Evolutionary conservation across 64 coral and sea anemone species (phyloP).

Genomic region (Platygyra sinensis): DNA sequence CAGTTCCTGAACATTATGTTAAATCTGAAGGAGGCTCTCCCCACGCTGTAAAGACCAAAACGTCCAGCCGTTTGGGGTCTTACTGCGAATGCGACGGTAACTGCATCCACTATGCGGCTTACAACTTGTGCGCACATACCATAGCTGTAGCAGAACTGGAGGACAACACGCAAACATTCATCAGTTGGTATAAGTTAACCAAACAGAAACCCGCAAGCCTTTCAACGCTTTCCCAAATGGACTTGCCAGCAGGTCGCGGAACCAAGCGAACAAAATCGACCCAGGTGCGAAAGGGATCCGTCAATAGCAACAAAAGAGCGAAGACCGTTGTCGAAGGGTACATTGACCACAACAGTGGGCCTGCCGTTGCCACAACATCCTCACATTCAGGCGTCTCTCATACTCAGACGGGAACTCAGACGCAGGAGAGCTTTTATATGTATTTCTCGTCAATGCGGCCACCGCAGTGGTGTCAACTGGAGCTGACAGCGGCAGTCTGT

Average conservation of each 20-base stretch:
- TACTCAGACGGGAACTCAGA: not conserved
- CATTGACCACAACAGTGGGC: not conserved
- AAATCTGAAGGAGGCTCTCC: not conserved
- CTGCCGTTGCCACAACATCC: not conserved
- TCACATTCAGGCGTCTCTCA: not conserved
- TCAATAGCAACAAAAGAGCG: conserved; percentile 46
- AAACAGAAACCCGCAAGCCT: conserved; percentile 34
- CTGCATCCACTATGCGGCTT: conserved; percentile 32
- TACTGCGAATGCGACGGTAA: conserved; percentile 30
- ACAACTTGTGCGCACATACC: conserved; percentile 57
- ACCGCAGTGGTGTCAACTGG: no score
- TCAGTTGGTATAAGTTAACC: conserved; percentile 31
- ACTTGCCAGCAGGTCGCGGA: conserved; percentile 35
- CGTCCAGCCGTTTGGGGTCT: not conserved
- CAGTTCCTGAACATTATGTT: conserved; percentile 1
- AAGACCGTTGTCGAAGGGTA: conserved; percentile 37
- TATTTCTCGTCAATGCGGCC: no score
- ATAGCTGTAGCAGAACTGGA: conserved; percentile 47
- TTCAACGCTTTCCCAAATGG: conserved; percentile 23
- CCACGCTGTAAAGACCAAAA: not conserved
- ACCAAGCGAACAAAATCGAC: conserved; percentile 51
- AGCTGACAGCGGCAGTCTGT: no score
- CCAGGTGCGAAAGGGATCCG: conserved; percentile 46
- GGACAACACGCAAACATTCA: conserved; percentile 12
- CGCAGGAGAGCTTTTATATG: not conserved